Percentiles rank a stretch among this genome's conserved stretches.
Evolutionary conservation across 2,113 vertebrate genomes (phyloP).

Genomic region (Marmota monax): DNA sequence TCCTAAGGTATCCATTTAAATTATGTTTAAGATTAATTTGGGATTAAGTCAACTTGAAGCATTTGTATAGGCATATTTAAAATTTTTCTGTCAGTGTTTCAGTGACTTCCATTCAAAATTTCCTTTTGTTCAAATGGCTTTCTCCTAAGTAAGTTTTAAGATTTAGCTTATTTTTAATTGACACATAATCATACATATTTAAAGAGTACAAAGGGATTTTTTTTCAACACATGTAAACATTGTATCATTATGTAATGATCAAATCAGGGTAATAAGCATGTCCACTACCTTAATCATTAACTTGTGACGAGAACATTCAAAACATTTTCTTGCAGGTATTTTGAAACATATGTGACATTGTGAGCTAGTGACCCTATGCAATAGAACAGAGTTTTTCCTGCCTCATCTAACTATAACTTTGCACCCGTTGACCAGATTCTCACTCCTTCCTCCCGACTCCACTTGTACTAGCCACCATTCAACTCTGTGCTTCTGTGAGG

Average conservation of each 20-base stretch:
- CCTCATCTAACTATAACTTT: not conserved
- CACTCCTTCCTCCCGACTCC: too few species aligned
- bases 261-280: not conserved
- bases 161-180: not conserved
- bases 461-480: not conserved
- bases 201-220: not conserved
- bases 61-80: not conserved
- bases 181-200: not conserved
- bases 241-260: not conserved
- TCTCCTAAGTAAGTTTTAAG: not conserved
- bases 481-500: not conserved
- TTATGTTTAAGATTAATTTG: not conserved
- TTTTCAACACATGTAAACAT: not conserved
- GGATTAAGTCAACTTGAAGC: not conserved
- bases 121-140: not conserved
- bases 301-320: not conserved
- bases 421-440: not conserved
- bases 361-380: not conserved
- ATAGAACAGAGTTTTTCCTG: not conserved
- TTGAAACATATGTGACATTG: not conserved
- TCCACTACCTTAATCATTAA: not conserved
- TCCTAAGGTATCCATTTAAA: not conserved
- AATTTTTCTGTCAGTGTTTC: conserved; percentile 27
- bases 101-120: not conserved
- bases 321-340: not conserved